Evolutionary conservation across 2,888 invertebrate genomes (phyloP).

Genomic region (Hemistola chrysoprasaria): DNA sequence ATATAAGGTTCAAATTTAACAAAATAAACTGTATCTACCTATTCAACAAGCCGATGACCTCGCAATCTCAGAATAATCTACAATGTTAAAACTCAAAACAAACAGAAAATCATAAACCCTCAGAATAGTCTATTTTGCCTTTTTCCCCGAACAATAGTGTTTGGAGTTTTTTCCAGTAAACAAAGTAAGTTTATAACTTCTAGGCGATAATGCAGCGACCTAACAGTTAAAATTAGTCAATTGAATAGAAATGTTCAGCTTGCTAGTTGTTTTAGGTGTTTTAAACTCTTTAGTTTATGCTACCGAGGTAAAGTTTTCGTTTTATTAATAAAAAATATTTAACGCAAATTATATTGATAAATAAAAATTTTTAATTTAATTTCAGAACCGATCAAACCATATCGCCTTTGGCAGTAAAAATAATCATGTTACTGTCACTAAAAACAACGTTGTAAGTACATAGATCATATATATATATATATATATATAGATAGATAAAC

Average conservation of each 20-base stretch:
- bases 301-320: conserved; percentile 6
- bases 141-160: conserved; percentile 20
- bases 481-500: no score
- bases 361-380: neutral
- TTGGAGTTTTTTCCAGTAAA: conserved; percentile 5
- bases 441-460: conserved; percentile 14
- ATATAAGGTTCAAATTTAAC: no score
- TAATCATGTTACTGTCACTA: neutral
- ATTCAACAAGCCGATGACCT: conserved; percentile 1
- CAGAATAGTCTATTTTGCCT: neutral
- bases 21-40: no score
- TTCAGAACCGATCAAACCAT: conserved; percentile 8
- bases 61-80: neutral
- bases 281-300: conserved; percentile 4
- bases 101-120: conserved; percentile 3
- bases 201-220: conserved; percentile 1
- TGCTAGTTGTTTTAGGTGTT: conserved; percentile 3
- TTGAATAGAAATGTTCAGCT: conserved; percentile 9
- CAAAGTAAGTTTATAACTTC: conserved; percentile 12
- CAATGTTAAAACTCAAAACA: conserved; percentile 3
- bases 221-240: conserved; percentile 2
- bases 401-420: neutral
- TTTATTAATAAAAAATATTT: no score
- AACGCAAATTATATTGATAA: neutral
- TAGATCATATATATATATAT: no score